Percentiles rank a stretch among this genome's conserved stretches.
Conservation (phyloP, 1,140 invertebrate genomes). For the Temnothorax curvispinosus region DNA sequence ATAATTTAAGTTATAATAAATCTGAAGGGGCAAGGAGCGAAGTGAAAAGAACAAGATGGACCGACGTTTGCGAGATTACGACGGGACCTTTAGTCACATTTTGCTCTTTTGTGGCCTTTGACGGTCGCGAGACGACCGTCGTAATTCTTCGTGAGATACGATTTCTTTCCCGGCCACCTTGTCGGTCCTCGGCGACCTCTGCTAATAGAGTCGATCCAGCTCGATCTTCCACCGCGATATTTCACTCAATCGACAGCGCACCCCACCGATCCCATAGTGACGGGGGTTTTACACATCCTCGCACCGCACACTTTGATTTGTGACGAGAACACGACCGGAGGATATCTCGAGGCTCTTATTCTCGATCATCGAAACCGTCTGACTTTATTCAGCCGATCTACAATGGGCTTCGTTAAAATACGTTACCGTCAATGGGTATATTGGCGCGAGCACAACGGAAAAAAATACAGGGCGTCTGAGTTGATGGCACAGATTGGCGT, state of each 20-base stretch:
- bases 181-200: not conserved
- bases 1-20: conserved; percentile 6
- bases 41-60: not conserved
- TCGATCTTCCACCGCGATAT: conserved; percentile 30
- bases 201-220: conserved; percentile 14
- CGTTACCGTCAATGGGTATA: not conserved
- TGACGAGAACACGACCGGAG: conserved; percentile 19
- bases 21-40: not conserved
- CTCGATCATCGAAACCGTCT: not conserved
- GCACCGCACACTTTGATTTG: not conserved
- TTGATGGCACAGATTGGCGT: conserved; percentile 1
- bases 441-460: not conserved
- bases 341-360: conserved; percentile 29
- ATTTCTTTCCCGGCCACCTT: not conserved
- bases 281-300: not conserved
- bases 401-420: conserved; percentile 63
- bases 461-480: conserved; percentile 27
- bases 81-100: conserved; percentile 11
- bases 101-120: conserved; percentile 1
- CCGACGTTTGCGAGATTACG: conserved; percentile 11
- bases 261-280: not conserved
- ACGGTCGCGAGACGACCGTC: not conserved
- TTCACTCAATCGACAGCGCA: conserved; percentile 30
- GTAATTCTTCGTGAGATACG: conserved; percentile 33
- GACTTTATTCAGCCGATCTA: conserved; percentile 38